Percentiles rank a stretch among this genome's conserved stretches.
phyloP scores from a whole-genome alignment of 2,797 vertebrate species.

The Geotria australis region DNA sequence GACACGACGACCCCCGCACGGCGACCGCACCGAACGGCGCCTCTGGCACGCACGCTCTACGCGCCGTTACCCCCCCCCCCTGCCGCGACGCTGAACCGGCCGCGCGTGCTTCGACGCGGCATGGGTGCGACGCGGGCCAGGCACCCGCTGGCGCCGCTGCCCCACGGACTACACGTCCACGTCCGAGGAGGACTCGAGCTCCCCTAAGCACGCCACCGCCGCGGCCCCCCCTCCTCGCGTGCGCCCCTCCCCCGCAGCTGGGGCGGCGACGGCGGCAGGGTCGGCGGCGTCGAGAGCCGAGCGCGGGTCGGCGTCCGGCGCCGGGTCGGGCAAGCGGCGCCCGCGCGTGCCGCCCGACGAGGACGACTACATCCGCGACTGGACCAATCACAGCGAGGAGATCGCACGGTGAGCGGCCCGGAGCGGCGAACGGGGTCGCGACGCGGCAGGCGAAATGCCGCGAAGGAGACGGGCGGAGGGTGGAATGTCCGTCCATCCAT shows the following conservation, averaged over 20 bases:
- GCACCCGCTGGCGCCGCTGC: slow-evolving; percentile 7
- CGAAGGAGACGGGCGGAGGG: no score
- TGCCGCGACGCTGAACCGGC: no score
- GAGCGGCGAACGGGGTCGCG: no score
- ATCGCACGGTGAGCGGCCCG: slow-evolving; percentile 48
- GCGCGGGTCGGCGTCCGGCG: slow-evolving; percentile 16
- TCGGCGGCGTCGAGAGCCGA: slow-evolving; percentile 39
- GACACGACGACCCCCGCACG: no score
- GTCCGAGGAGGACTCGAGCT: slow-evolving; percentile 94
- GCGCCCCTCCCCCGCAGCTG: not conserved
- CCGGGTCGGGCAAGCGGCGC: slow-evolving; percentile 23
- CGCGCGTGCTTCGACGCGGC: no score
- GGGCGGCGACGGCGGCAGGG: not conserved
- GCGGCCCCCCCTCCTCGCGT: not conserved
- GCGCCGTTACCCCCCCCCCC: no score
- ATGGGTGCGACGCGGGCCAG: no score
- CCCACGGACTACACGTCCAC: slow-evolving; percentile 94
- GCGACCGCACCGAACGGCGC: no score
- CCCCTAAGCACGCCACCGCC: slow-evolving; percentile 26
- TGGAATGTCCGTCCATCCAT: no score
- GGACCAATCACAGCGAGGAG: slow-evolving; percentile 94
- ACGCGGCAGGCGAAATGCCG: no score
- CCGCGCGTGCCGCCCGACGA: slow-evolving; percentile 75
- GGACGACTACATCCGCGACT: slow-evolving; percentile 89
- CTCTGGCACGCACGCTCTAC: no score